Evolutionary conservation across 2,113 vertebrate species (phyloP).

Genomic region (Phyllostomus hastatus): DNA sequence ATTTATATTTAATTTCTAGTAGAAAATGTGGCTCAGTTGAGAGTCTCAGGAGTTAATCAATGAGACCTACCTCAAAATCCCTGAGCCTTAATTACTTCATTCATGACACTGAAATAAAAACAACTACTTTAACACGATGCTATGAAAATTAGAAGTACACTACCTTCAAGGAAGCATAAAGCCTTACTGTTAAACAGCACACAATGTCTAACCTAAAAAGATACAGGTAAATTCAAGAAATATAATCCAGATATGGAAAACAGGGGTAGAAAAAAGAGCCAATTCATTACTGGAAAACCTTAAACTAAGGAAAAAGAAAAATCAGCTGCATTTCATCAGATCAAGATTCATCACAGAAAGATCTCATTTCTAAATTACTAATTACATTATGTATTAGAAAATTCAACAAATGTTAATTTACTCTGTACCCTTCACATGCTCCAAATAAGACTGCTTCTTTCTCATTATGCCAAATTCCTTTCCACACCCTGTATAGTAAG

Average conservation of each 20-base stretch:
- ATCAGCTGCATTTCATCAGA: background rate
- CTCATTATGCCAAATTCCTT: background rate
- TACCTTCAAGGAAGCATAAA: background rate
- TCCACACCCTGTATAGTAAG: background rate
- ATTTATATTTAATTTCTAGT: background rate
- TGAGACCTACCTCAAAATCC: background rate
- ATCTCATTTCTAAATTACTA: background rate
- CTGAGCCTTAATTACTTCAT: background rate
- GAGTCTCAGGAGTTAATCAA: background rate
- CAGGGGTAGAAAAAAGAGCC: background rate
- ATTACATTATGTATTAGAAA: background rate
- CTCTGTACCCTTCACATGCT: background rate
- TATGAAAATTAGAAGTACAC: background rate
- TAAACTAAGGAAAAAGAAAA: background rate
- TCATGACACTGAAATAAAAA: background rate
- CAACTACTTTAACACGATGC: background rate
- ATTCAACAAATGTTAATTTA: background rate
- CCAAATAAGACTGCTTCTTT: background rate
- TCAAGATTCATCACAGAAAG: background rate
- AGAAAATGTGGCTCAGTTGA: background rate
- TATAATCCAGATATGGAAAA: background rate
- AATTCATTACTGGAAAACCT: background rate
- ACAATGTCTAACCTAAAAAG: background rate
- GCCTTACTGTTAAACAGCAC: background rate
- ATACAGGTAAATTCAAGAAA: background rate